A percentile compares a stretch with the other conserved stretches of the same genome.
Evolutionary conservation across 2,797 vertebrate species (phyloP).

Genomic region (Forpus xanthops): DNA sequence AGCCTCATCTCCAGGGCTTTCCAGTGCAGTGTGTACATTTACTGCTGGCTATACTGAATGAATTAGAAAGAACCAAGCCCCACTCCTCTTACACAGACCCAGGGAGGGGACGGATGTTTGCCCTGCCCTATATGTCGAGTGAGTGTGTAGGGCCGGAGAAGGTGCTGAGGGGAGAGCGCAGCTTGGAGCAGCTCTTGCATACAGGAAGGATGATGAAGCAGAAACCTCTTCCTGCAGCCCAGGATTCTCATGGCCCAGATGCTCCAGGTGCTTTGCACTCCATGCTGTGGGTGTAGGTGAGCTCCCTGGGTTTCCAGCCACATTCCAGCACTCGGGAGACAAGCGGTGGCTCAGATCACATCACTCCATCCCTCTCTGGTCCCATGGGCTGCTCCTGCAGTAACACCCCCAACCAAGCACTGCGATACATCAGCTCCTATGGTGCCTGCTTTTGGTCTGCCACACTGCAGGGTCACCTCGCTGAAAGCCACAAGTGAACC

Average conservation of each 20-base stretch:
- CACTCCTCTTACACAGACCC: not conserved
- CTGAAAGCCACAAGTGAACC: not conserved
- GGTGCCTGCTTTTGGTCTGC: rapidly evolving
- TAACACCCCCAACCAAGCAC: not conserved
- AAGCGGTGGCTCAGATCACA: rapidly evolving
- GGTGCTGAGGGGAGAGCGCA: not conserved
- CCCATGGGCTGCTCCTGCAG: not conserved
- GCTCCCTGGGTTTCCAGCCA: not conserved
- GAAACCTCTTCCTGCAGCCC: not conserved
- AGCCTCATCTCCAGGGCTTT: not conserved
- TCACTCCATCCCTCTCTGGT: not conserved
- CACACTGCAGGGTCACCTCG: not conserved
- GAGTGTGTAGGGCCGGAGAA: not conserved
- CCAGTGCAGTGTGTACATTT: not conserved
- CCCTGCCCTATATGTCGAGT: rapidly evolving
- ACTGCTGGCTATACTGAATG: not conserved
- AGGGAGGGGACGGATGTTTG: not conserved
- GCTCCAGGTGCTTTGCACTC: not conserved
- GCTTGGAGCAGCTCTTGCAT: not conserved
- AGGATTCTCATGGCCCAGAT: not conserved
- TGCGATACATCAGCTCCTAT: not conserved
- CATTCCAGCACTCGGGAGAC: not conserved
- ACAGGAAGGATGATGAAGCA: not conserved
- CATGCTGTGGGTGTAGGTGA: rapidly evolving
- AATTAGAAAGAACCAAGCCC: not conserved